Base-by-base conservation (phyloP, 2,113 vertebrate species). In the Vulpes ferrilata region DNA sequence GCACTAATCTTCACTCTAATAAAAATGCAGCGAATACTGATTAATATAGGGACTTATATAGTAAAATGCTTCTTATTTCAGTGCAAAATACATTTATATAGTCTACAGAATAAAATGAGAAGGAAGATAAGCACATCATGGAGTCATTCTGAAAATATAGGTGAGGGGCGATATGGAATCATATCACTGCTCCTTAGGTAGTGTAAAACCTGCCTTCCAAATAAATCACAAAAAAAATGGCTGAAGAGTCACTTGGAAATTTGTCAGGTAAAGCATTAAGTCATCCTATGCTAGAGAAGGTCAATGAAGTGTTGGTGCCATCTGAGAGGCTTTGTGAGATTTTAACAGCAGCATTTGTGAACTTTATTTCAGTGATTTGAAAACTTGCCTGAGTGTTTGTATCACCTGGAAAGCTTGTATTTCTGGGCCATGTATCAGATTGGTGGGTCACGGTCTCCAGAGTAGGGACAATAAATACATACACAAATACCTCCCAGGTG, bases 11-110 rank as follows among this genome's bases (percentile, higher is more conserved):
- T 92, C 82, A 91, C 16, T 85, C 35, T 89, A 95, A 97, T 8
- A 71, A 67, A 97, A 96, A 88, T 4, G n/a, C 13, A 64, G 48
- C 71, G 62, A 69, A 79, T 64, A 78, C 55, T 57, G 83, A 87
- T 86, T 85, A 53, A 59, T 78, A 23, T 74, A 79, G 64, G 16
- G 35, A 69, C 57, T 96, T 64, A 64, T 30, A 84, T 32, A 95
- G 95, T 27, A 87, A 95, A 76, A 96, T 59, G 7, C 32, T 15
- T 82, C 97, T 95, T 84, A 93, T 88, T 93, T 96, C 81, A 80
- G 64, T 92, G 48, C 23, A 76, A 79, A 86, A 93, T 55, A 79
- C 15, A 65, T 32, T 32, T 59, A 64, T 76, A 15, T 65, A 59
- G 7, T 57, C 64, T 62, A 22, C 3, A 87, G 69, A 90, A 80